Percentiles rank a stretch among this genome's conserved stretches.
Evolutionary conservation across 2,888 invertebrate genomes (phyloP).

Genomic region (Habroteleia sp.): DNA sequence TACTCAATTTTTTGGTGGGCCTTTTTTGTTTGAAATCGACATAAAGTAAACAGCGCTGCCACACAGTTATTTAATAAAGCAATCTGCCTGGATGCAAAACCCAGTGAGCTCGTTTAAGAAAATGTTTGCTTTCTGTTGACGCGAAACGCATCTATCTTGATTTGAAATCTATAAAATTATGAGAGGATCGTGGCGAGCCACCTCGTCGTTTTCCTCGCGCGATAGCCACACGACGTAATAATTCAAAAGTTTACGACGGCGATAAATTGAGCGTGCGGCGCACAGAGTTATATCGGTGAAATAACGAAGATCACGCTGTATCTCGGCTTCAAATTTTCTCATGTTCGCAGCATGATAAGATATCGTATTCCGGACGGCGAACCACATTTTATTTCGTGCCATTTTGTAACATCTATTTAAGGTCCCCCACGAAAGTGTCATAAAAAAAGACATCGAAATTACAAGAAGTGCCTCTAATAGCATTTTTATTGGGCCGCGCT

Average conservation of each 20-base stretch:
- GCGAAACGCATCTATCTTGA: slow-evolving; percentile 64
- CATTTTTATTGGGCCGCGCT: slow-evolving; percentile 27
- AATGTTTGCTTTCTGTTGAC: slow-evolving; percentile 25
- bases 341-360: slow-evolving; percentile 61
- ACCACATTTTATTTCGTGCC: slow-evolving; percentile 47
- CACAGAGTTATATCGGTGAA: slow-evolving; percentile 64
- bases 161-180: slow-evolving; percentile 70
- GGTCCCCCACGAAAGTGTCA: slow-evolving; percentile 30
- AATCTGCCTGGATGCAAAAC: slow-evolving; percentile 9
- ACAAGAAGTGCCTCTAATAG: slow-evolving; percentile 34
- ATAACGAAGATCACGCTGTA: slow-evolving; percentile 61
- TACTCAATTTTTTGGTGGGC: background rate
- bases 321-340: slow-evolving; percentile 60
- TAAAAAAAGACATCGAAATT: slow-evolving; percentile 44
- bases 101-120: slow-evolving; percentile 4
- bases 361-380: slow-evolving; percentile 57
- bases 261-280: slow-evolving; percentile 67
- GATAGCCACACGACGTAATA: slow-evolving; percentile 64
- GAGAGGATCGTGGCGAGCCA: slow-evolving; percentile 63
- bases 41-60: slow-evolving; percentile 1
- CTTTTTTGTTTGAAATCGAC: slow-evolving; percentile 16
- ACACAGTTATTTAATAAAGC: slow-evolving; percentile 7
- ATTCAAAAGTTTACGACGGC: slow-evolving; percentile 71
- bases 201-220: slow-evolving; percentile 61
- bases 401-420: slow-evolving; percentile 46